Conservation (phyloP, 2,888 invertebrate species). For the Hesperia comma region DNA sequence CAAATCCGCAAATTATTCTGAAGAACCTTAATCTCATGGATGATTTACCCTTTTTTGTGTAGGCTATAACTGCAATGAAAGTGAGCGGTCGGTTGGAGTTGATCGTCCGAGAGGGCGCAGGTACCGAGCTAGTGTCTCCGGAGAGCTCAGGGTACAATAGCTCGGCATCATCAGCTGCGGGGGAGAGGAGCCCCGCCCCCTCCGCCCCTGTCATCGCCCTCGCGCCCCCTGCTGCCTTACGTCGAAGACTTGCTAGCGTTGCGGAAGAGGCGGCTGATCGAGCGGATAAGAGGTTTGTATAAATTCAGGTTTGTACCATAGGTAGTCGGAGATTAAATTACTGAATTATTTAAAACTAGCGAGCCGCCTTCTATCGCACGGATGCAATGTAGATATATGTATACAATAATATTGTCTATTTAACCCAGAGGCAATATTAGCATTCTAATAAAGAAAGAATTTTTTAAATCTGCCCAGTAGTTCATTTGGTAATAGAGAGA, state of each 20-base stretch:
- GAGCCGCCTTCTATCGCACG: too few species aligned
- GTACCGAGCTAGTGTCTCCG: conserved; percentile 90
- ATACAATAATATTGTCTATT: too few species aligned
- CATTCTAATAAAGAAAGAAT: too few species aligned
- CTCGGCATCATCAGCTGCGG: conserved; percentile 91
- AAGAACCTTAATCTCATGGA: background rate
- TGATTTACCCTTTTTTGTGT: background rate
- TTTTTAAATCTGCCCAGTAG: too few species aligned
- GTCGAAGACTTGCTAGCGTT: conserved; percentile 88
- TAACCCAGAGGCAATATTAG: too few species aligned
- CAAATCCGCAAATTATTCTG: background rate
- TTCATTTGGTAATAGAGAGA: too few species aligned
- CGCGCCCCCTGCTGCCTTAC: conserved; percentile 85
- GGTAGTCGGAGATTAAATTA: too few species aligned
- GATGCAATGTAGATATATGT: too few species aligned
- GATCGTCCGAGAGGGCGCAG: conserved; percentile 90
- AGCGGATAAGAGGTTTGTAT: conserved; percentile 77
- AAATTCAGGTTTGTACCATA: background rate
- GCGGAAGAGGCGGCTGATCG: conserved; percentile 87
- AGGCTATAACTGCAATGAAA: conserved; percentile 93
- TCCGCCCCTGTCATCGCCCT: conserved; percentile 56
- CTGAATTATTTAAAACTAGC: too few species aligned
- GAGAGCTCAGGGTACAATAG: conserved; percentile 94
- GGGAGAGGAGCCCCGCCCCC: conserved; percentile 87
- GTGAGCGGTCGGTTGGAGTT: conserved; percentile 90